Evolutionary conservation across 2,797 vertebrate species (phyloP).

Genomic region (Pantherophis vulpinus): DNA sequence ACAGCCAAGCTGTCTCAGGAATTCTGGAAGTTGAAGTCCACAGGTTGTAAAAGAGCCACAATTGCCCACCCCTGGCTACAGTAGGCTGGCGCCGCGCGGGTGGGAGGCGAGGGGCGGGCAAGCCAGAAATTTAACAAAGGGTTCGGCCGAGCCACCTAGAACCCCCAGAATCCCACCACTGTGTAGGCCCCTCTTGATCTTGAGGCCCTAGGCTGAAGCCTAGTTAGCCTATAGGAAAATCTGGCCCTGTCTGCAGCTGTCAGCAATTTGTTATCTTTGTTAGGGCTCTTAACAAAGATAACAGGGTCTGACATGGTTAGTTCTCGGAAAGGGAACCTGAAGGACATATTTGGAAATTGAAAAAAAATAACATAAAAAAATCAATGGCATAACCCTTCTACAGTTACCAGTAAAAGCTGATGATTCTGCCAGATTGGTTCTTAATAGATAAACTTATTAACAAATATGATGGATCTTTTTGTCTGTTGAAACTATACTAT

Average conservation of each 20-base stretch:
- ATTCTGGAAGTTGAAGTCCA: no score
- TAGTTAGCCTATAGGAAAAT: no score
- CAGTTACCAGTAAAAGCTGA: not conserved
- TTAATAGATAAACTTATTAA: not conserved
- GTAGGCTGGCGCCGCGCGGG: no score
- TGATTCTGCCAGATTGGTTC: not conserved
- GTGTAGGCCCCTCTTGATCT: no score
- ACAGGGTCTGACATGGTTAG: not conserved
- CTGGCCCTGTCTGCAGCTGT: not conserved
- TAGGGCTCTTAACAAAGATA: not conserved
- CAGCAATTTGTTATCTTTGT: not conserved
- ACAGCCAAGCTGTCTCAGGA: no score
- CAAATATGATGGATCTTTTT: not conserved
- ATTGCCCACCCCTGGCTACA: no score
- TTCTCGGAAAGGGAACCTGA: not conserved
- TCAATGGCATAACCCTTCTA: not conserved
- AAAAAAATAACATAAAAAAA: not conserved
- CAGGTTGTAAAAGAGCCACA: no score
- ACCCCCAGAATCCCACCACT: no score
- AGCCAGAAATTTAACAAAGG: no score
- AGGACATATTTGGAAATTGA: not conserved
- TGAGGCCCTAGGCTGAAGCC: no score
- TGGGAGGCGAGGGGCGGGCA: no score
- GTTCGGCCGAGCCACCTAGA: no score
- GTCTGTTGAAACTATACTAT: not conserved